These are phyloP conservation scores for Schizothorax lantsangensis DNA, from an alignment of 2,797 vertebrate species.

Conservation along the genomic window DNA sequence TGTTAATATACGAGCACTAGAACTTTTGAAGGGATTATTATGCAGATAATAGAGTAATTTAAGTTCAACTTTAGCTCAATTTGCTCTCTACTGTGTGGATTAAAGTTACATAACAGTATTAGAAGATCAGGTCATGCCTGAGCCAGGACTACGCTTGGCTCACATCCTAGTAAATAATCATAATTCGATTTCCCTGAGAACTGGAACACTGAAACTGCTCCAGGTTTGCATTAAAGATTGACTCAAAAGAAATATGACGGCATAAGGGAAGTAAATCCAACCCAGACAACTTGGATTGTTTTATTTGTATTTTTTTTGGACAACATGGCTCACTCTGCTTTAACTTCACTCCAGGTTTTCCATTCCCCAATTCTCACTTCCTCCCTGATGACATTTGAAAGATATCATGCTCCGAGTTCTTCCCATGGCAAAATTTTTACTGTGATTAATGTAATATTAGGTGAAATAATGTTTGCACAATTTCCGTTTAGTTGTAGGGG, in stretches of 20 bases:
- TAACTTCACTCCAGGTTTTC: not conserved
- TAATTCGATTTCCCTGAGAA: slow-evolving; percentile 24
- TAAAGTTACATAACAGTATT: slow-evolving; percentile 40
- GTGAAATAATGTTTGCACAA: not conserved
- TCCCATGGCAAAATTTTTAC: not conserved
- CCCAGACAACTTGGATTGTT: not conserved
- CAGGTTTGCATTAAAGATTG: slow-evolving; percentile 54
- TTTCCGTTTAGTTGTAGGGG: not conserved
- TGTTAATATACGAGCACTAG: not conserved
- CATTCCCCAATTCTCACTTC: too few species aligned
- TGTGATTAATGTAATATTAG: not conserved
- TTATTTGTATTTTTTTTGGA: not conserved
- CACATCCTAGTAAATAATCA: slow-evolving; percentile 29
- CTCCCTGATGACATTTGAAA: not conserved
- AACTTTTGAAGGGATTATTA: slow-evolving; percentile 16
- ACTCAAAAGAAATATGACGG: not conserved
- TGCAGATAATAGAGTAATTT: slow-evolving; percentile 21
- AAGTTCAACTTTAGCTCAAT: slow-evolving; percentile 12
- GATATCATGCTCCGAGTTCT: not conserved
- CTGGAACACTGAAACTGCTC: slow-evolving; percentile 3
- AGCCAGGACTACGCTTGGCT: slow-evolving; percentile 27
- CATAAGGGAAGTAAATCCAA: slow-evolving; percentile 12
- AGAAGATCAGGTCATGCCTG: slow-evolving; percentile 16
- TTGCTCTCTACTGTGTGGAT: slow-evolving; percentile 19
- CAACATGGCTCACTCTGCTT: too few species aligned